Evolutionary conservation across 2,113 vertebrate species (phyloP).

Genomic region (Centropus bengalensis): DNA sequence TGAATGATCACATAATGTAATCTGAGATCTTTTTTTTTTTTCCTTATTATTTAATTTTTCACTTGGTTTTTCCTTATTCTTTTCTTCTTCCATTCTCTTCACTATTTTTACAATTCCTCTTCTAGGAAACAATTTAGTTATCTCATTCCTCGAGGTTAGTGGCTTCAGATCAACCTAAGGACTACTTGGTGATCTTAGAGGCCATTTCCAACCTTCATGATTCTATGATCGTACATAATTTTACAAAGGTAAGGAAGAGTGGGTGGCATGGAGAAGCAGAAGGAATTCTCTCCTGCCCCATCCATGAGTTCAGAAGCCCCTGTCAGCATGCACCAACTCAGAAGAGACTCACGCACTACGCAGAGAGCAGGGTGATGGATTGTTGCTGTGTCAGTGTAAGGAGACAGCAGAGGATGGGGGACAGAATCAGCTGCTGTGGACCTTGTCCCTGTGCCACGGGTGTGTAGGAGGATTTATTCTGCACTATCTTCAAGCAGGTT

Average conservation of each 20-base stretch:
- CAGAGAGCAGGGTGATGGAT: too few relatives aligned
- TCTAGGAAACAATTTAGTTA: neutral
- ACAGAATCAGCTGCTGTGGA: neutral
- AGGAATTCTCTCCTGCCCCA: neutral
- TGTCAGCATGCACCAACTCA: neutral
- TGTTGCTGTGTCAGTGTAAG: too few relatives aligned
- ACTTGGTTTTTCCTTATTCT: neutral
- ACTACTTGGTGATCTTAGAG: neutral
- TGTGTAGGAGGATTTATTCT: neutral
- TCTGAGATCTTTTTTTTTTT: neutral
- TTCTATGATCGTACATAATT: neutral
- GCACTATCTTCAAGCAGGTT: neutral
- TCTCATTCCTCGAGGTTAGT: neutral
- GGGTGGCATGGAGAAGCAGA: neutral
- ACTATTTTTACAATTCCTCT: neutral
- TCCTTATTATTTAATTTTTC: neutral
- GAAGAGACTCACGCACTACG: neutral
- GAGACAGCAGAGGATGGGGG: neutral
- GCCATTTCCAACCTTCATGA: too few relatives aligned
- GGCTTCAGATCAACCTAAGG: neutral
- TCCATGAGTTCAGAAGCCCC: neutral
- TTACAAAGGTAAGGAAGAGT: neutral
- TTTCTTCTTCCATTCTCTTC: neutral
- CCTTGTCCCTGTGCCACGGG: neutral
- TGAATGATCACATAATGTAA: neutral